phyloP scores from a whole-genome alignment of 2,888 invertebrate species.

The Neoaliturus tenellus region DNA sequence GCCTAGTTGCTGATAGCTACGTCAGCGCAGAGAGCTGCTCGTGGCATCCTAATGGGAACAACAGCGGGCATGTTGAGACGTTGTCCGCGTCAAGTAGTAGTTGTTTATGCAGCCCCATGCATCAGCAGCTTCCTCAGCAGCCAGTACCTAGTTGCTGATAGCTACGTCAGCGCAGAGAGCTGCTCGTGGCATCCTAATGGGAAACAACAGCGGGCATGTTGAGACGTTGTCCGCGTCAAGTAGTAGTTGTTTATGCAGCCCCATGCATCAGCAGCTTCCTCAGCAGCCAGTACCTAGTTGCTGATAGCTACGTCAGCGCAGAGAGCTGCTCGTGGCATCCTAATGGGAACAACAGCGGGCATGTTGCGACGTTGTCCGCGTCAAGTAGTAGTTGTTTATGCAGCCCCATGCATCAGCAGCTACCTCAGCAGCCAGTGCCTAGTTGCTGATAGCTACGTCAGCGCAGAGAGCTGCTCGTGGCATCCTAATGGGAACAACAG shows the following conservation, averaged over 20 bases:
- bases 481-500: neutral
- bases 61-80: neutral
- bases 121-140: constrained; percentile 22
- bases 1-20: neutral
- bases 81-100: constrained; percentile 38
- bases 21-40: neutral
- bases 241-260: constrained; percentile 40
- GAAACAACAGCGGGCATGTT: too few species aligned
- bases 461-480: neutral
- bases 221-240: constrained; percentile 45
- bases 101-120: constrained; percentile 46
- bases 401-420: constrained; percentile 32
- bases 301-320: neutral
- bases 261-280: constrained; percentile 31
- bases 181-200: neutral
- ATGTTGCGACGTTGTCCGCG: constrained; percentile 21
- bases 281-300: neutral
- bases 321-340: neutral
- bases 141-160: neutral
- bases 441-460: neutral
- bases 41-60: neutral
- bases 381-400: constrained; percentile 45
- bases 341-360: neutral
- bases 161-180: neutral
- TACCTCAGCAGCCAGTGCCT: constrained; percentile 4